Conservation (phyloP, 2,797 vertebrate species). For the Arremon aurantiirostris region DNA sequence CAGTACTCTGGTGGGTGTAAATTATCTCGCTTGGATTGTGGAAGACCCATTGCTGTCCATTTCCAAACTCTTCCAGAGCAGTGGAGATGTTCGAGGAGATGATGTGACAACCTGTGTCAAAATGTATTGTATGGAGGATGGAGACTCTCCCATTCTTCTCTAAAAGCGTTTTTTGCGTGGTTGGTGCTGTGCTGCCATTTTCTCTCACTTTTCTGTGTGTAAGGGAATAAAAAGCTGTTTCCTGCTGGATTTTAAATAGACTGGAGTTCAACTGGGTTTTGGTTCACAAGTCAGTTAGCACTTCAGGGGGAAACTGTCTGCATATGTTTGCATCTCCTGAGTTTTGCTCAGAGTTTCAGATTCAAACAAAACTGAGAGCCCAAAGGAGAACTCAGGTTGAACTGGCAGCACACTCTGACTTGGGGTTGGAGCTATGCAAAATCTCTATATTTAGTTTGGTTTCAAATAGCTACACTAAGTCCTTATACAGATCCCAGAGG, state of each 20-base stretch:
- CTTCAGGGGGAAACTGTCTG: conserved; percentile 25
- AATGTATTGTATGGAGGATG: not conserved
- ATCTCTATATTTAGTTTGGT: conserved; percentile 44
- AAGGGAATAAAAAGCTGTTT: not conserved
- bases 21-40: not conserved
- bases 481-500: conserved; percentile 1
- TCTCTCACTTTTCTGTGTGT: not conserved
- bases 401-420: conserved; percentile 6
- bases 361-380: conserved; percentile 11
- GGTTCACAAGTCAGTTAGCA: conserved; percentile 42
- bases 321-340: conserved; percentile 21
- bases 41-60: not conserved
- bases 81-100: not conserved
- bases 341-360: conserved; percentile 24
- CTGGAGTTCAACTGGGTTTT: conserved; percentile 27
- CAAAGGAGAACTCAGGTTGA: conserved; percentile 15
- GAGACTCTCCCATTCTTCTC: not conserved
- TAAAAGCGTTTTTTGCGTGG: not conserved
- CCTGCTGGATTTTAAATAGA: conserved; percentile 4
- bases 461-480: conserved; percentile 43
- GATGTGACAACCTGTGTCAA: not conserved
- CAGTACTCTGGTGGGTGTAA: not conserved
- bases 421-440: conserved; percentile 20
- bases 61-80: not conserved
- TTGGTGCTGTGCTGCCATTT: not conserved